Base-by-base conservation (phyloP, 2,797 vertebrate genomes). In the Brotula barbata region DNA sequence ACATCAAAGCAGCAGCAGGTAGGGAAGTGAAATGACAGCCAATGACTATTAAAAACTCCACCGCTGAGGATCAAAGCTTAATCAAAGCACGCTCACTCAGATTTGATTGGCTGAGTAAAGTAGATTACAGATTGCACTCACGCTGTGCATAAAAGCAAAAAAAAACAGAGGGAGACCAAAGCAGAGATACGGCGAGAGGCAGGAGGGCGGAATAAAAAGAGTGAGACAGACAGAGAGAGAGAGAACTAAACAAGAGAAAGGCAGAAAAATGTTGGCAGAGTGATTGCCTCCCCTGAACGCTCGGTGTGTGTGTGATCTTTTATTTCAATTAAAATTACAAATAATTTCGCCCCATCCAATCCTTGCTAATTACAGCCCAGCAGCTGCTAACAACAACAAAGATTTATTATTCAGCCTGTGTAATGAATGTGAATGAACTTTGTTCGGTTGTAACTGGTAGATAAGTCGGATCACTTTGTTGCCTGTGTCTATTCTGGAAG, bases 1-100 rank as follows among this genome's bases (percentile, higher is more conserved):
- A 64, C 67, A 82, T 82, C 52, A 83, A 80, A 85, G 68, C 40
- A 71, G 52, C 79, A 85, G 78, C 60, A 78, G 78, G 64, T 78
- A 31, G 66, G 75, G 58, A 53, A 60, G 42, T 45, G 45, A 62
- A 75, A 62, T 67, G 77, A 77, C 31, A 22, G 66, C 67, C 56
- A 68, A 54, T 78, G 61, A 60, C 51, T 42, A 74, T 82, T 71
- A 78, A 75, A 86, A 82, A 62, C 39, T 56, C 43, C 9, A 68
- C 77, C 7, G 44, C 78, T 45, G 73, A 34, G 75, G 65, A 79
- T 85, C 78, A 85, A 80, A 83, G 64, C 21, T 47, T 17, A n/a
- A 68, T 51, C 17, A 7, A 34, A 46, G 52, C 19, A 20, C 17
- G 31, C 41, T 59, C 54, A 14, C 54, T 79, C 42, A 50, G 55